Evolutionary conservation across 2,888 invertebrate genomes (phyloP).

Genomic region (Rotaria sp.): DNA sequence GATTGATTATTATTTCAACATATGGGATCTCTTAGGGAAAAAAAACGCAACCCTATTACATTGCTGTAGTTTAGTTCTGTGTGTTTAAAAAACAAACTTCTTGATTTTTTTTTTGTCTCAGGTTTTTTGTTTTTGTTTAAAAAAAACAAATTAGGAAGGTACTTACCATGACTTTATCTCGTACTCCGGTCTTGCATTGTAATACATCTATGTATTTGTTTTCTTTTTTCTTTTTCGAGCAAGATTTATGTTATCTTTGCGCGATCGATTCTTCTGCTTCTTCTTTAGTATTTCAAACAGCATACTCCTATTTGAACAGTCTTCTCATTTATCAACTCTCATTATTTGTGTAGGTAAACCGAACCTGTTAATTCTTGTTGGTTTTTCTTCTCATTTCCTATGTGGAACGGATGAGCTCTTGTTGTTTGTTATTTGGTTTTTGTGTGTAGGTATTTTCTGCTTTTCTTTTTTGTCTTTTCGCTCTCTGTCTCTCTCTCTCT

Average conservation of each 20-base stretch:
- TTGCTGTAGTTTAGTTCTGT: background rate
- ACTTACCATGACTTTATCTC: constrained; percentile 8
- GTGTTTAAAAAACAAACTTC: background rate
- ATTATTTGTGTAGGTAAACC: background rate
- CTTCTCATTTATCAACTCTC: background rate
- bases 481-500: no score
- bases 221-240: background rate
- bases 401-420: background rate
- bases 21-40: constrained; percentile 1
- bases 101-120: background rate
- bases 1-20: background rate
- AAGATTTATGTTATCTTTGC: background rate
- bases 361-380: background rate
- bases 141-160: background rate
- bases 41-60: background rate
- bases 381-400: background rate
- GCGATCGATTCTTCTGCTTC: background rate
- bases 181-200: background rate
- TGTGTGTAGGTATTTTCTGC: background rate
- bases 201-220: background rate
- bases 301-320: constrained; percentile 5
- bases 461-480: background rate
- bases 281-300: constrained; percentile 14
- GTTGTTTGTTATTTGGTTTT: constrained; percentile 8
- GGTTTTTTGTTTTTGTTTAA: background rate